These are phyloP conservation scores for Otus scops DNA, from an alignment of 2,797 vertebrate species.

Conservation along the genomic window DNA sequence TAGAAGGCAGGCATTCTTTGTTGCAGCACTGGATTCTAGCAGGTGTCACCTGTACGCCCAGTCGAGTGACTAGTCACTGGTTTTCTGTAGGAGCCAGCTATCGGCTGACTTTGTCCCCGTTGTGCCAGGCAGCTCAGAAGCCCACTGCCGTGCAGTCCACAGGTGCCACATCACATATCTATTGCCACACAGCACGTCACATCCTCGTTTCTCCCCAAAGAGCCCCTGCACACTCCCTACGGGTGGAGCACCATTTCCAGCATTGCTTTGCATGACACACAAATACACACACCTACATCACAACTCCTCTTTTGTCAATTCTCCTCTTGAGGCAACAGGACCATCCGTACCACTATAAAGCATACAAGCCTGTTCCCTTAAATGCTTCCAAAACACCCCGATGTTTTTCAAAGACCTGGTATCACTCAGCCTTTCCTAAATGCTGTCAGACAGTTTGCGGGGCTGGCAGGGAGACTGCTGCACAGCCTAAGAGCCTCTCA, in stretches of 20 bases:
- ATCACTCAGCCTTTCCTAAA: not conserved
- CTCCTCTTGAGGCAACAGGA: not conserved
- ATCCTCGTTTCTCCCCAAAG: not conserved
- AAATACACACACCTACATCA: not conserved
- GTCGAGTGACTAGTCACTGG: not conserved
- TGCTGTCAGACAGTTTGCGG: not conserved
- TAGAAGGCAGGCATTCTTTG: too few species aligned
- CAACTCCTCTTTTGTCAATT: not conserved
- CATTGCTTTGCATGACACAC: not conserved
- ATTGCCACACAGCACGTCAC: not conserved
- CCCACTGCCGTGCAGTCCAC: not conserved
- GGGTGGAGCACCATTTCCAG: not conserved
- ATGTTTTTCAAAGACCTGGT: not conserved
- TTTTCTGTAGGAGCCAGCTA: not conserved
- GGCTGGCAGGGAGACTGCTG: not conserved
- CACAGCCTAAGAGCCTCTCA: not conserved
- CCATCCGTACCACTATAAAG: rapidly evolving
- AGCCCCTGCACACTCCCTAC: not conserved
- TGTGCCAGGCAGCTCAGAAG: not conserved
- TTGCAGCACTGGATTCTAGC: too few species aligned
- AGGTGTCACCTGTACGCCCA: not conserved
- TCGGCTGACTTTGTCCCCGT: conserved; percentile 5
- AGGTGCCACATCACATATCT: not conserved
- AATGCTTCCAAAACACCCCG: rapidly evolving
- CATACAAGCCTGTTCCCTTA: not conserved